Conservation (phyloP, 2,113 vertebrate genomes). For the Eonycteris spelaea region DNA sequence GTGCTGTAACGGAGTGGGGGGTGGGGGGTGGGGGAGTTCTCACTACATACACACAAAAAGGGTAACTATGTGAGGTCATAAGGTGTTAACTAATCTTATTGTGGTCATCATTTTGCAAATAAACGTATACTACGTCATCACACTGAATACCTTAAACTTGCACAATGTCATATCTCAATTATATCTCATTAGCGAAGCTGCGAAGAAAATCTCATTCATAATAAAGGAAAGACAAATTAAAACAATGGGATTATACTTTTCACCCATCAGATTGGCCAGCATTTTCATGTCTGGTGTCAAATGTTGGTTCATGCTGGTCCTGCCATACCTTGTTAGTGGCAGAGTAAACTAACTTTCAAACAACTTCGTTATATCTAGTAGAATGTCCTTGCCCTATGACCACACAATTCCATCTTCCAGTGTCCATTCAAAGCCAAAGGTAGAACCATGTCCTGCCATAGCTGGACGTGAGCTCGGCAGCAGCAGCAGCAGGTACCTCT, state of each 20-base stretch:
- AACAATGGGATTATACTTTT: neutral
- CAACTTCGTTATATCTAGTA: neutral
- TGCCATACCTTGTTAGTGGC: neutral
- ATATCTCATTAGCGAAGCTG: neutral
- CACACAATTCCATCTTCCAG: neutral
- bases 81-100: neutral
- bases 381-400: neutral
- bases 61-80: too few relatives aligned
- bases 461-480: neutral
- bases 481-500: neutral
- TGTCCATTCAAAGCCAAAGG: neutral
- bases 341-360: neutral
- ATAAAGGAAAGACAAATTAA: neutral
- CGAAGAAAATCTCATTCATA: neutral
- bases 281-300: neutral
- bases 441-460: fast-evolving
- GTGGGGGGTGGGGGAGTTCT: neutral
- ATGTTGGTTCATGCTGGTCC: neutral
- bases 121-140: neutral
- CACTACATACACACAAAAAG: neutral
- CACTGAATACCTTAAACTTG: neutral
- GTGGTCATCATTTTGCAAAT: neutral
- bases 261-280: neutral
- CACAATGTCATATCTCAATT: neutral
- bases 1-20: too few relatives aligned